Base-by-base conservation (phyloP, 2,797 vertebrate species). In the Percopsis omiscomaycus region DNA sequence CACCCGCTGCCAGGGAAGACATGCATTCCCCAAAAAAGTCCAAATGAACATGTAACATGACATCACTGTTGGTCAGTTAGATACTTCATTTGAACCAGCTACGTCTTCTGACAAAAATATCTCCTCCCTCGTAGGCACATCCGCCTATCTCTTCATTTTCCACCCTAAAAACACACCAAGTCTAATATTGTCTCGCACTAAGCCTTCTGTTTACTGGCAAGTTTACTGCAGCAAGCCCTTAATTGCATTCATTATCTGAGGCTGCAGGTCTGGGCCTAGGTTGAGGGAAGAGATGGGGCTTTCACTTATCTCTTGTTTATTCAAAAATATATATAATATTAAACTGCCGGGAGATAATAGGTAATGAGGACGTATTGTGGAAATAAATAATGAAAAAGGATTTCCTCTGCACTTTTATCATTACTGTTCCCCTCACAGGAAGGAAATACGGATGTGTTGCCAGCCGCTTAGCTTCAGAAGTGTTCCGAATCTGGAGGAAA, bases 201-300 rank as follows among this genome's bases (percentile, higher is more conserved):
- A 91, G 86, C 66, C 81, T 67, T 76, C 79, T 88, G 86, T 88
- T 91, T 89, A 89, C 89, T 78, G 80, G 69, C 78, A 82, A 84
- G 79, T 90, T 91, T 90, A 89, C 87, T 87, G 80, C 84, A 80
- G 82, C 78, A 63, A 78, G 77, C 65, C 81, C 82, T 89, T 92
- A 91, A 93, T 93, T 92, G 89, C 89, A 89, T 91, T 90, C 88
- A 92, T 92, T 92, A 92, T 92, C 90, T 89, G 88, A 88, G 86
- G 84, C 83, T 83, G 80, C 88, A 90, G 89, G 86, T 89, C 84
- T 78, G 83, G 79, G 85, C 81, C 87, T 87, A 87, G 84, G 87
- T 87, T 86, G 74, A 61, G 27, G 77, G 63, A 80, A 85, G 70
- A 86, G 87, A 91, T 30, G 66, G 88, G 90, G 88, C 89, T 91